These are phyloP conservation scores for Bolborhynchus lineola DNA, from an alignment of 2,113 vertebrate species.

Conservation along the genomic window DNA sequence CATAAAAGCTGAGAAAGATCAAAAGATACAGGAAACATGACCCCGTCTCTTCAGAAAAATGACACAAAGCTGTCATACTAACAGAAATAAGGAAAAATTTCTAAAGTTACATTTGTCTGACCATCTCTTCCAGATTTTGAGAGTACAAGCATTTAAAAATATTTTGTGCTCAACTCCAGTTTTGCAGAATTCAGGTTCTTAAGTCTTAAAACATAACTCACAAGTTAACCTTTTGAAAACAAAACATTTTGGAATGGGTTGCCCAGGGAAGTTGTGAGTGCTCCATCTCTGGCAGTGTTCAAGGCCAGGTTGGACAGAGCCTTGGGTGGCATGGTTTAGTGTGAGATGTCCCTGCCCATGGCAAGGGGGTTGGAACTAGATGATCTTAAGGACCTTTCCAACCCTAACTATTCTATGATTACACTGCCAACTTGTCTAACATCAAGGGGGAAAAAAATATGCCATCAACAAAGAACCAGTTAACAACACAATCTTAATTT, in stretches of 20 bases:
- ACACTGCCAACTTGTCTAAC: not conserved
- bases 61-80: not conserved
- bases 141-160: not conserved
- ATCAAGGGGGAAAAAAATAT: not conserved
- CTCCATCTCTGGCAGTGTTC: no score
- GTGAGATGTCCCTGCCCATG: no score
- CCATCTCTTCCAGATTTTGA: not conserved
- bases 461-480: not conserved
- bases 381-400: no score
- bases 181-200: not conserved
- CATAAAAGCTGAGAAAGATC: not conserved
- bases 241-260: no score
- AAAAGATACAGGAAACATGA: not conserved
- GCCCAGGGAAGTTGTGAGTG: no score
- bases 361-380: no score
- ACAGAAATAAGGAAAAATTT: not conserved
- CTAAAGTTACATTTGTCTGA: not conserved
- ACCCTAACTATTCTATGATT: no score
- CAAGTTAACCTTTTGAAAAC: not conserved
- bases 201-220: not conserved
- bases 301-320: no score
- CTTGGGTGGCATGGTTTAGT: no score
- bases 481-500: not conserved
- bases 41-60: not conserved
- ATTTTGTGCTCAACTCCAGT: not conserved